phyloP scores from a whole-genome alignment of 2,797 vertebrate species.

The Cryptoblepharus egeriae region DNA sequence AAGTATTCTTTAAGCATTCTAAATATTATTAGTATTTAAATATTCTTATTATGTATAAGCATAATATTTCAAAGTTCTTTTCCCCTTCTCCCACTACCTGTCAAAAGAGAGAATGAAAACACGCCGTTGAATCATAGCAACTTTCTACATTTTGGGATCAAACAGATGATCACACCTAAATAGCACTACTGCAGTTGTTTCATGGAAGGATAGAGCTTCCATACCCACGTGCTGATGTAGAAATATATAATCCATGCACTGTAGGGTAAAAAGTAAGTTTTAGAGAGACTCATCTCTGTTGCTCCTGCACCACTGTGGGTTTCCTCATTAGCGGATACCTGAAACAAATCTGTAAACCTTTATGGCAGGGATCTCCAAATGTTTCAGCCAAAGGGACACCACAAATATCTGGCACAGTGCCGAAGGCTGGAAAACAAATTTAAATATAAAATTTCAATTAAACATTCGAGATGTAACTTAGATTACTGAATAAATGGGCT shows the following conservation, averaged over 20 bases:
- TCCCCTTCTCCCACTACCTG: fast-evolving
- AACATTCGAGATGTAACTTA: no score
- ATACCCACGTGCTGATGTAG: no score
- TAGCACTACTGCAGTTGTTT: neutral
- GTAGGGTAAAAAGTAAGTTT: neutral
- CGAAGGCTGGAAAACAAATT: no score
- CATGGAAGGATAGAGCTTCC: fast-evolving
- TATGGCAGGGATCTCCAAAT: no score
- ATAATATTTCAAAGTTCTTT: no score
- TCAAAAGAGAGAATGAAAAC: neutral
- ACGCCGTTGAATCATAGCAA: neutral
- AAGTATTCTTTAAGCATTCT: no score
- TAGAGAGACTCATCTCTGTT: neutral
- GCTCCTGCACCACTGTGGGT: neutral
- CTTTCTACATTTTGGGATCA: fast-evolving
- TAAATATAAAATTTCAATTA: no score
- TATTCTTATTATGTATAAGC: no score
- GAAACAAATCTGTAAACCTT: neutral
- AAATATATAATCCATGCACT: neutral
- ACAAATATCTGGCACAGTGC: no score
- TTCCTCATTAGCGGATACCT: neutral
- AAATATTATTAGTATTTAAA: no score
- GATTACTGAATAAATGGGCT: no score
- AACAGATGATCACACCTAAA: neutral
- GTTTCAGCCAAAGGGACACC: no score